Conservation (phyloP, 2,888 invertebrate genomes). For the Metopia argyrocephala region DNA sequence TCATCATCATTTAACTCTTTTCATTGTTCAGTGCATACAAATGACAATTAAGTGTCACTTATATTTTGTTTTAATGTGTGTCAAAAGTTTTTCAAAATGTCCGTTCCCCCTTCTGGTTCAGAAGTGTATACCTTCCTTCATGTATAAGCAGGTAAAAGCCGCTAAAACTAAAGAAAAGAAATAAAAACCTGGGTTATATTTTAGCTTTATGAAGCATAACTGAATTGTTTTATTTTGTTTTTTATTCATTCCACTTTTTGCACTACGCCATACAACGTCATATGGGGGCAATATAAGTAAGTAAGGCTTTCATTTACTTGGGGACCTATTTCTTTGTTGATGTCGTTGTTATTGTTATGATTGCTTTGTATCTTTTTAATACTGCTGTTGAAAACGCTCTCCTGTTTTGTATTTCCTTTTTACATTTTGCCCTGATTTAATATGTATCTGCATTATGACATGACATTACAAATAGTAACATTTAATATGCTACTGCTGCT, state of each 20-base stretch:
- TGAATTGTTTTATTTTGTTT: neutral
- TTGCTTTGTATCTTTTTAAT: neutral
- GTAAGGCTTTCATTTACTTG: slow-evolving; percentile 32
- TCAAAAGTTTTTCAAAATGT: slow-evolving; percentile 38
- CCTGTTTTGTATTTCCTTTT: neutral
- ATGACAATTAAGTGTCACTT: slow-evolving; percentile 57
- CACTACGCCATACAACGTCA: no score
- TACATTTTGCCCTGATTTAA: slow-evolving; percentile 55
- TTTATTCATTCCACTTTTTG: neutral
- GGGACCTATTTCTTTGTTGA: slow-evolving; percentile 38
- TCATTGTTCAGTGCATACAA: slow-evolving; percentile 54
- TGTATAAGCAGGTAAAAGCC: neutral
- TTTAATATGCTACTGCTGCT: no score
- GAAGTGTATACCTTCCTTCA: neutral
- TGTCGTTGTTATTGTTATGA: neutral
- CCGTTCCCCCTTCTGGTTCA: neutral
- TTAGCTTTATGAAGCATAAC: neutral
- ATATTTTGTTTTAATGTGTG: slow-evolving; percentile 53
- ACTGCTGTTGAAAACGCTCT: neutral
- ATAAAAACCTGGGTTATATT: slow-evolving; percentile 15
- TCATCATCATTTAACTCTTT: slow-evolving; percentile 19
- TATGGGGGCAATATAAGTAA: neutral
- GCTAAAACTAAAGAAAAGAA: neutral
- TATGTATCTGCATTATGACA: slow-evolving; percentile 63
- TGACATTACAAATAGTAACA: slow-evolving; percentile 44